Base-by-base conservation (phyloP, 2,888 invertebrate species). In the Brachyptera putata region DNA sequence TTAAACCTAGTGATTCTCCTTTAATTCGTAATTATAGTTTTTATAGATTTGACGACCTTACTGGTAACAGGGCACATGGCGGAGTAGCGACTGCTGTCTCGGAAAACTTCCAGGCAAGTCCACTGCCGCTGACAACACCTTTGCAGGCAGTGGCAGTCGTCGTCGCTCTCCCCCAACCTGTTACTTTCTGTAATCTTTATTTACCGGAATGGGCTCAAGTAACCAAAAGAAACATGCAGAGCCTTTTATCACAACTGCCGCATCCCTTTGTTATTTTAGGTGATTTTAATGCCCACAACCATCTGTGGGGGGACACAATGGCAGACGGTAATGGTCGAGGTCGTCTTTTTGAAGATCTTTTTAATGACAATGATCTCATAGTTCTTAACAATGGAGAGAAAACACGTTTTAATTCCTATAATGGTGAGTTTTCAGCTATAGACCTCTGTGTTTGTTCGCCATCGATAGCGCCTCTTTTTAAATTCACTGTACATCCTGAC, bases 231-330 rank as follows among this genome's bases (percentile, higher is more conserved):
- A 18, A 18, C 21, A 16, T 16, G 43, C 43, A 43, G 11, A 18
- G 9, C 21, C 43, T 16, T 4, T 9, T 43, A 16, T 14, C 9
- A 14, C 43, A 43, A 41, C 16, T 56, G 9, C 25, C 25, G n/a
- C 3, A 24, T 11, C 56, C 56, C 1, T 56, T 22, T 21, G 46
- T 46, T 21, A 9, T 46, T n/a, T 21, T 46, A n/a, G 46, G 46
- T 24, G 46, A 46, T 26, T 56, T 56, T 37, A 21, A 56, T 16
- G 56, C 56, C 37, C 56, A 56, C 18, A 41, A 41, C 18, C 16
- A 11, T 11, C 9, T 56, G 13, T 56, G 56, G 56, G 56, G 56
- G 34, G 18, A 41, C 26, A 18, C 18, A 16, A 37, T 24, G 18
- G 37, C 18, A 21, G 24, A 37, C 25, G 34, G n/a, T 14, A 34